phyloP scores from a whole-genome alignment of 2,888 invertebrate species.

The Pharmacophagus antenor region DNA sequence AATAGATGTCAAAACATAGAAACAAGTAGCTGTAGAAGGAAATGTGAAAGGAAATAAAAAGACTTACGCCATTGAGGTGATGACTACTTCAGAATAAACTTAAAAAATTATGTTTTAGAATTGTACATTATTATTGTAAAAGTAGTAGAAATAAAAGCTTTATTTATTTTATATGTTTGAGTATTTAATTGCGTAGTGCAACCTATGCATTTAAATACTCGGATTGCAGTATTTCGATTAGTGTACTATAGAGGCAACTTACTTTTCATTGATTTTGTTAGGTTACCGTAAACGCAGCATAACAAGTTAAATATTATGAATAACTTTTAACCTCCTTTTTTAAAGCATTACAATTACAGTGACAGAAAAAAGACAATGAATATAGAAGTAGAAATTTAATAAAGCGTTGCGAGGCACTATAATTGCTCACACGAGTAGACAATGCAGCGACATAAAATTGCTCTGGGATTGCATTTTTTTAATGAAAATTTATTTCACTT shows the following conservation, averaged over 20 bases:
- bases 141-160: too few relatives aligned
- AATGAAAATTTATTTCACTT: slow-evolving; percentile 4
- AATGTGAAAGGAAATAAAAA: too few relatives aligned
- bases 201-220: too few relatives aligned
- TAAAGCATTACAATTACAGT: slow-evolving; percentile 3
- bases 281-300: not conserved
- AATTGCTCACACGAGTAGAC: slow-evolving; percentile 26
- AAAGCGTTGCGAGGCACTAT: slow-evolving; percentile 23
- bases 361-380: slow-evolving; percentile 21
- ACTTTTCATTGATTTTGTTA: not conserved
- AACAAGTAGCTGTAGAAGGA: too few relatives aligned
- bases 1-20: too few relatives aligned
- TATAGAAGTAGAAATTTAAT: slow-evolving; percentile 24
- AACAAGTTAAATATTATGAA: not conserved
- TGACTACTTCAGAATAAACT: too few relatives aligned
- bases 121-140: too few relatives aligned
- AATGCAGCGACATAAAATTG: slow-evolving; percentile 23
- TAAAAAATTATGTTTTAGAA: too few relatives aligned
- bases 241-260: not conserved
- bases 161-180: too few relatives aligned
- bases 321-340: not conserved
- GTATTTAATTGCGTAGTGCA: not conserved
- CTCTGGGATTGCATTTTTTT: slow-evolving; percentile 20
- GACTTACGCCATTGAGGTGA: too few relatives aligned
- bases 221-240: not conserved